phyloP scores from a whole-genome alignment of 2,797 vertebrate genomes.

The Rhincodon typus region DNA sequence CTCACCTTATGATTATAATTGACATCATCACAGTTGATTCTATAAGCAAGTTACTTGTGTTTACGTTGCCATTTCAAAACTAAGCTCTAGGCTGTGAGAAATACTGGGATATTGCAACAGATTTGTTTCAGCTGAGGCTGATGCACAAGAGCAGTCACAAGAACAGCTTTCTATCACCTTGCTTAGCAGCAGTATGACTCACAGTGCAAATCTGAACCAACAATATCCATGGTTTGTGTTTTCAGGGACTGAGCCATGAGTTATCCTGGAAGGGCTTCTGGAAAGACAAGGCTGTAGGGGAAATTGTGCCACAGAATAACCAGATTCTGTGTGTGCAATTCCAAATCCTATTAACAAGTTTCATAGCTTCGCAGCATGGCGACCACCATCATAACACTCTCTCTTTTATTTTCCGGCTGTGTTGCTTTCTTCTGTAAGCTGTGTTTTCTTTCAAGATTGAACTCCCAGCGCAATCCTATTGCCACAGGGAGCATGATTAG shows the following conservation, averaged over 20 bases:
- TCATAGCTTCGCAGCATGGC: not conserved
- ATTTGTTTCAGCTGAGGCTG: not conserved
- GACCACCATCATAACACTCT: not conserved
- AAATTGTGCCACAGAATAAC: too few relatives aligned
- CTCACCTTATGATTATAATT: too few relatives aligned
- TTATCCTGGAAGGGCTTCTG: not conserved
- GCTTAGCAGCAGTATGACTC: slow-evolving; percentile 22
- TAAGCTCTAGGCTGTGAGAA: not conserved
- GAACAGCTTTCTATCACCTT: slow-evolving; percentile 1
- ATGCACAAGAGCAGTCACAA: not conserved
- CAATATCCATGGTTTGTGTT: not conserved
- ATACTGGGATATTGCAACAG: not conserved
- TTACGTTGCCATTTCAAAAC: not conserved
- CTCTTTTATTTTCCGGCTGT: not conserved
- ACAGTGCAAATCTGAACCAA: slow-evolving; percentile 16
- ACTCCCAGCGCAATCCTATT: not conserved
- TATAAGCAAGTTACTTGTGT: not conserved
- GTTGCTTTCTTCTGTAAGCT: not conserved
- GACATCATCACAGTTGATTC: not conserved
- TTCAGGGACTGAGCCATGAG: not conserved
- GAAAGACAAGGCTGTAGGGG: not conserved
- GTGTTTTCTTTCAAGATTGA: not conserved
- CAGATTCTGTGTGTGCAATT: not conserved
- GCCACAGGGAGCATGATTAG: too few relatives aligned
- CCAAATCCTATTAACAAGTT: not conserved